These are phyloP conservation scores for Morpho achilles DNA, from an alignment of 2,888 invertebrate species.

Conservation along the genomic window DNA sequence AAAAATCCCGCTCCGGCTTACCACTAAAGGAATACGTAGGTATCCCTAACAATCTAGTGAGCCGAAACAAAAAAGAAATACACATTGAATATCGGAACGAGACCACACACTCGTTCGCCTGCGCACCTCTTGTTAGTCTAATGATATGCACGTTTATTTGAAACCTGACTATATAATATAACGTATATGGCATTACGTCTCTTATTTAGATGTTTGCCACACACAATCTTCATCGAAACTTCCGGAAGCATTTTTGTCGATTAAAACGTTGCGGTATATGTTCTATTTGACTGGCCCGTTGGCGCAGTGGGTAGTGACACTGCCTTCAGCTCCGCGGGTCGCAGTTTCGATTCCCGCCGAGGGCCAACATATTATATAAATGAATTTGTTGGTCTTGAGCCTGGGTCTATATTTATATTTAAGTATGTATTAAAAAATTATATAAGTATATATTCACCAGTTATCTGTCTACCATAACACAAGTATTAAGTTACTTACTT, in stretches of 20 bases:
- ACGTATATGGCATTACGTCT: constrained; percentile 14
- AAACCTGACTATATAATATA: constrained; percentile 40
- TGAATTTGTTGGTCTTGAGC: no score
- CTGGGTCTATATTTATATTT: no score
- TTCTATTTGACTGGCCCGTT: no score
- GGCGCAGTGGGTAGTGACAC: no score
- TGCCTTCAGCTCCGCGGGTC: no score
- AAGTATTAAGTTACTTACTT: no score
- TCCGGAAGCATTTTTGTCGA: background rate
- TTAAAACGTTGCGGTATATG: no score
- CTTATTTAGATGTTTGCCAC: constrained; percentile 20
- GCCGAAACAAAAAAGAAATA: constrained; percentile 46
- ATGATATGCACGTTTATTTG: constrained; percentile 77
- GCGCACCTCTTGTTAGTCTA: constrained; percentile 59
- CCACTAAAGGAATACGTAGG: constrained; percentile 18
- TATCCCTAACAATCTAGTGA: constrained; percentile 29
- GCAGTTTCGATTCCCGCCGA: no score
- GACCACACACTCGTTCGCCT: constrained; percentile 65
- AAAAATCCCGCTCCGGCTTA: constrained; percentile 20
- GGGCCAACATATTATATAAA: no score
- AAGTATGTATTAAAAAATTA: no score
- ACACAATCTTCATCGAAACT: background rate
- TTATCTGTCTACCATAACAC: no score
- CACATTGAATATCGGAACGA: constrained; percentile 48
- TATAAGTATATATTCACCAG: no score